Evolutionary conservation across 2,888 invertebrate species (phyloP).

Genomic region (Nemotelus nigrinus): DNA sequence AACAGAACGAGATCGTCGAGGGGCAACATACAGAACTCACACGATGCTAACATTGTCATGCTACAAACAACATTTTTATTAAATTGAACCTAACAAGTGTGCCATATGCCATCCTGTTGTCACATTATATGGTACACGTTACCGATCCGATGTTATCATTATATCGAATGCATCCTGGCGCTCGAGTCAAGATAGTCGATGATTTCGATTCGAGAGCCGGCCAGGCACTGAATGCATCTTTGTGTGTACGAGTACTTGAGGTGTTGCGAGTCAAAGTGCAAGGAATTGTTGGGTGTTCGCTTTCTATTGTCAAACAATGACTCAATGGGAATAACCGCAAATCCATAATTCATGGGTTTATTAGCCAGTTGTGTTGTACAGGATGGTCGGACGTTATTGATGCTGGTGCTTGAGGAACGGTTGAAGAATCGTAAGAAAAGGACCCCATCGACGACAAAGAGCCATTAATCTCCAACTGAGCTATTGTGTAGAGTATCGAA

Average conservation of each 20-base stretch:
- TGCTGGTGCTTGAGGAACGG: neutral
- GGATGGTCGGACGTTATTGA: neutral
- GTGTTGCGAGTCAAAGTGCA: slow-evolving; percentile 7
- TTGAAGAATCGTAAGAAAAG: neutral
- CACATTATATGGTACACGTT: slow-evolving; percentile 26
- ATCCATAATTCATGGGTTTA: slow-evolving; percentile 44
- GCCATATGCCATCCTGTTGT: slow-evolving; percentile 44
- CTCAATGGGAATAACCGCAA: slow-evolving; percentile 39
- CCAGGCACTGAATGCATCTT: slow-evolving; percentile 25
- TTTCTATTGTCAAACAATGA: slow-evolving; percentile 26
- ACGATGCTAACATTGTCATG: slow-evolving; percentile 11
- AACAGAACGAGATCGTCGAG: neutral
- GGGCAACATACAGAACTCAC: slow-evolving; percentile 32
- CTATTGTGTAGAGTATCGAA: slow-evolving; percentile 5
- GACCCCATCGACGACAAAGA: slow-evolving; percentile 23
- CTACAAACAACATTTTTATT: slow-evolving; percentile 29
- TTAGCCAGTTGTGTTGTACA: slow-evolving; percentile 26
- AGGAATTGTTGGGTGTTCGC: slow-evolving; percentile 2
- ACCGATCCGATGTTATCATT: slow-evolving; percentile 37
- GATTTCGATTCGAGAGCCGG: slow-evolving; percentile 1
- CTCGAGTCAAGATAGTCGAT: neutral
- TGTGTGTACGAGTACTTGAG: neutral
- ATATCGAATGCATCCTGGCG: neutral
- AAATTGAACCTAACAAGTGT: slow-evolving; percentile 42
- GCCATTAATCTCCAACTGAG: slow-evolving; percentile 38